Percentiles rank a stretch among this genome's conserved stretches.
Conservation (phyloP, 2,113 vertebrate species). For the Pyxicephalus adspersus region DNA sequence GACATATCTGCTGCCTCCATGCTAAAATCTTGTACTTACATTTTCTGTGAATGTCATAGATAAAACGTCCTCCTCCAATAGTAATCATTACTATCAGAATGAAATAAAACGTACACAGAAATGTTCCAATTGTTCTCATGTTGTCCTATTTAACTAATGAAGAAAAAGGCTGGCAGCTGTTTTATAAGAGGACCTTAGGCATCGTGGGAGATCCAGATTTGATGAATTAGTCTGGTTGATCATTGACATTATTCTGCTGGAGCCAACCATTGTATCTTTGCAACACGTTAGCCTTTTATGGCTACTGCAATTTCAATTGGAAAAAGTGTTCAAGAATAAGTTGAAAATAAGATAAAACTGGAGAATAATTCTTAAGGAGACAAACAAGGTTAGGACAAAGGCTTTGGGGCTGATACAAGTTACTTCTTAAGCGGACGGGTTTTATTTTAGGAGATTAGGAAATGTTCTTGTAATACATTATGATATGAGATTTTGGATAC, state of each 20-base stretch:
- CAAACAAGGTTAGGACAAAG: background rate
- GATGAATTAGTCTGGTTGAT: constrained; percentile 64
- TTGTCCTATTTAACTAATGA: constrained; percentile 53
- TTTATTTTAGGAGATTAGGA: too few species aligned
- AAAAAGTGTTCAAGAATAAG: constrained; percentile 1
- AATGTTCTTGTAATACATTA: too few species aligned
- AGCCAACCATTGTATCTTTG: constrained; percentile 39
- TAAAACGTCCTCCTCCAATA: constrained; percentile 55
- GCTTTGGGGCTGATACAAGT: background rate
- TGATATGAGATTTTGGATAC: too few species aligned
- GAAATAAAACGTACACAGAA: constrained; percentile 57
- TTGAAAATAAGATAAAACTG: background rate
- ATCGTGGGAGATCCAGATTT: constrained; percentile 52
- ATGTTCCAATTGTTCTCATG: constrained; percentile 59
- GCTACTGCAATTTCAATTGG: background rate
- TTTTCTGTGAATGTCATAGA: constrained; percentile 54
- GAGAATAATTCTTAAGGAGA: background rate
- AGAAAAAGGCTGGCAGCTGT: constrained; percentile 43
- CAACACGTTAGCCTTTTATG: background rate
- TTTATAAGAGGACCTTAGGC: constrained; percentile 58
- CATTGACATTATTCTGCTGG: constrained; percentile 65
- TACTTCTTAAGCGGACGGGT: background rate
- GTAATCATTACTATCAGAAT: constrained; percentile 64
- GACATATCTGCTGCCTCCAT: too few species aligned
- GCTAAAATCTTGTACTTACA: constrained; percentile 62